Conservation (phyloP, 2,113 vertebrate genomes). For the Triplophysa dalaica region DNA sequence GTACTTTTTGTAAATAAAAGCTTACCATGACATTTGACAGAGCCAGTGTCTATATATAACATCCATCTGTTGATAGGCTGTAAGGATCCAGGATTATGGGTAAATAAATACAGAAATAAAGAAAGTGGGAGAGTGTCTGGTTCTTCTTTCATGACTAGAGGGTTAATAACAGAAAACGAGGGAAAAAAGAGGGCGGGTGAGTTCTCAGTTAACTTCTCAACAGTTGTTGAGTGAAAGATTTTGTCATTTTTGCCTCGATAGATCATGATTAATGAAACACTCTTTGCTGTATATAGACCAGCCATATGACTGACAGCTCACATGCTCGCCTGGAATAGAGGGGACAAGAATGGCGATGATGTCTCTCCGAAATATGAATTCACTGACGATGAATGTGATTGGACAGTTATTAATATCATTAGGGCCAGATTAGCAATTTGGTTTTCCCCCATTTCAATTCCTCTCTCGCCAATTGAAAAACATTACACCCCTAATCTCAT, state of each 20-base stretch:
- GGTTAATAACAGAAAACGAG: background rate
- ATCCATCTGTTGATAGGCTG: conserved; percentile 50
- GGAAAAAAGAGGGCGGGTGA: conserved; percentile 1
- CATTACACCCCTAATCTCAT: conserved; percentile 45
- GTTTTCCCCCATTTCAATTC: conserved; percentile 7
- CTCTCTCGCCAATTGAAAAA: background rate
- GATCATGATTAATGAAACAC: conserved; percentile 16
- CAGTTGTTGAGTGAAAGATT: conserved; percentile 12
- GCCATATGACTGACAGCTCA: conserved; percentile 37
- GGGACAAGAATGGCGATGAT: conserved; percentile 42
- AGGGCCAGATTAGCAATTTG: conserved; percentile 37
- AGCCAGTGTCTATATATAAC: conserved; percentile 40
- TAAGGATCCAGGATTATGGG: conserved; percentile 53
- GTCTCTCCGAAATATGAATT: conserved; percentile 46
- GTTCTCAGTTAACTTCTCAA: background rate
- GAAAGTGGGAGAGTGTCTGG: background rate
- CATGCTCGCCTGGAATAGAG: conserved; percentile 40
- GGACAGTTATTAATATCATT: conserved; percentile 55
- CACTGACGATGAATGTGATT: conserved; percentile 40
- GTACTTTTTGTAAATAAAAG: conserved; percentile 5
- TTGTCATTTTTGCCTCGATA: conserved; percentile 23
- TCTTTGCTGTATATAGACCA: conserved; percentile 36
- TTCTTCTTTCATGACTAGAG: background rate
- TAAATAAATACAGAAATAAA: conserved; percentile 37
- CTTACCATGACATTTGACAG: conserved; percentile 2